These are phyloP conservation scores for Dolomedes plantarius DNA, from an alignment of 2,888 invertebrate species.

Conservation along the genomic window DNA sequence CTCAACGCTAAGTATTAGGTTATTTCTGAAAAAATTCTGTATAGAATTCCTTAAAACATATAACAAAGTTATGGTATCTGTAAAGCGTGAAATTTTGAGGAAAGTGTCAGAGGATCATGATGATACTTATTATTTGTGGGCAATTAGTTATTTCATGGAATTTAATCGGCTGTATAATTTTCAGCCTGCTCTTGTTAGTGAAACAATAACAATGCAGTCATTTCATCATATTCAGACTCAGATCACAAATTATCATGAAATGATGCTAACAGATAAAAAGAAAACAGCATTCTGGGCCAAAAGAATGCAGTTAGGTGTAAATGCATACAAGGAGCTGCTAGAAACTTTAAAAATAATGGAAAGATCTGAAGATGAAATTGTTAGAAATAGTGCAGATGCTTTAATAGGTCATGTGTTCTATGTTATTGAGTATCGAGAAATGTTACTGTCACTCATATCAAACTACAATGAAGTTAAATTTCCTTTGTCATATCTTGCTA, in stretches of 20 bases:
- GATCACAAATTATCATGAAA: constrained; percentile 87
- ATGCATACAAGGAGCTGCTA: constrained; percentile 88
- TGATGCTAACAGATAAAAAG: constrained; percentile 90
- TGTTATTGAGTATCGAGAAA: constrained; percentile 94
- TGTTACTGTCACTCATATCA: constrained; percentile 86
- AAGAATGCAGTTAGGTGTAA: constrained; percentile 87
- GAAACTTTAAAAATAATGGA: constrained; percentile 90
- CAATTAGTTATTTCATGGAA: constrained; percentile 96
- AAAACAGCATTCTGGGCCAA: constrained; percentile 87
- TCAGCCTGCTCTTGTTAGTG: constrained; percentile 92
- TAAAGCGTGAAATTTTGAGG: constrained; percentile 82
- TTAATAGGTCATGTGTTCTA: constrained; percentile 92
- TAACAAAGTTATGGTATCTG: constrained; percentile 92
- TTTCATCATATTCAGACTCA: constrained; percentile 97
- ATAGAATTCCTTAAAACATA: constrained; percentile 94
- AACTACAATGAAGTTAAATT: constrained; percentile 90
- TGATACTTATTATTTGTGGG: constrained; percentile 96
- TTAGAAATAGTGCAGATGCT: constrained; percentile 88
- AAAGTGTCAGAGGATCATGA: constrained; percentile 85
- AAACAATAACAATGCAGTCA: constrained; percentile 92
- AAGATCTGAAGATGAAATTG: constrained; percentile 82
- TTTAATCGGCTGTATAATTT: constrained; percentile 93
- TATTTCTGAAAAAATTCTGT: constrained; percentile 95
- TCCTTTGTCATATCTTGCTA: constrained; percentile 90
- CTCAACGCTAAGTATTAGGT: constrained; percentile 90